Evolutionary conservation across 2,797 vertebrate species (phyloP).

Genomic region (Takifugu ocellatus): DNA sequence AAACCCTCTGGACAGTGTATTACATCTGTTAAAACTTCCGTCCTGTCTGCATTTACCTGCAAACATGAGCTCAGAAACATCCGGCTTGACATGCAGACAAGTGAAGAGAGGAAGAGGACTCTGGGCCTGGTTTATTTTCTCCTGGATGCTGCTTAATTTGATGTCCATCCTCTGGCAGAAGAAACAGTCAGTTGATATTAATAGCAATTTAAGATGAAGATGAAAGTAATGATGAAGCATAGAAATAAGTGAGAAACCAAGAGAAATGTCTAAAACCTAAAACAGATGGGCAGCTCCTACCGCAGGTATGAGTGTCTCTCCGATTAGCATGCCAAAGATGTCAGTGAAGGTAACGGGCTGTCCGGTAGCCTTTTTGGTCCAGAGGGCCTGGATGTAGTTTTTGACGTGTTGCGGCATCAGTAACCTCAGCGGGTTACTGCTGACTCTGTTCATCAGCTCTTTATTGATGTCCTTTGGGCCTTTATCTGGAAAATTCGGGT

Average conservation of each 20-base stretch:
- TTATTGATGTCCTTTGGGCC: constrained; percentile 90
- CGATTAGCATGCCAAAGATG: constrained; percentile 97
- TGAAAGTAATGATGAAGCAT: neutral
- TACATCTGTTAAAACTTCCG: too few species aligned
- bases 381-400: constrained; percentile 91
- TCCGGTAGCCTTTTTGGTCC: constrained; percentile 91
- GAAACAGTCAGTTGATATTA: neutral
- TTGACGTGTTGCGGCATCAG: constrained; percentile 91
- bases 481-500: constrained; percentile 89
- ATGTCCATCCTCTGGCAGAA: constrained; percentile 86
- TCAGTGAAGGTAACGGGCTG: constrained; percentile 99
- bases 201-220: neutral
- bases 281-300: constrained; percentile 72
- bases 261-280: neutral
- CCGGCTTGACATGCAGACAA: constrained; percentile 96
- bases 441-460: constrained; percentile 90
- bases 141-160: constrained; percentile 86
- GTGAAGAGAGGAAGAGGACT: constrained; percentile 94
- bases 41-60: constrained; percentile 77
- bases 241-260: neutral
- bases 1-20: too few species aligned
- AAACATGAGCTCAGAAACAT: constrained; percentile 98
- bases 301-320: constrained; percentile 91
- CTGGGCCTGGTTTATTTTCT: constrained; percentile 83
- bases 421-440: constrained; percentile 88